These are phyloP conservation scores for Pimephales promelas DNA, from an alignment of 2,113 vertebrate genomes.

Conservation along the genomic window DNA sequence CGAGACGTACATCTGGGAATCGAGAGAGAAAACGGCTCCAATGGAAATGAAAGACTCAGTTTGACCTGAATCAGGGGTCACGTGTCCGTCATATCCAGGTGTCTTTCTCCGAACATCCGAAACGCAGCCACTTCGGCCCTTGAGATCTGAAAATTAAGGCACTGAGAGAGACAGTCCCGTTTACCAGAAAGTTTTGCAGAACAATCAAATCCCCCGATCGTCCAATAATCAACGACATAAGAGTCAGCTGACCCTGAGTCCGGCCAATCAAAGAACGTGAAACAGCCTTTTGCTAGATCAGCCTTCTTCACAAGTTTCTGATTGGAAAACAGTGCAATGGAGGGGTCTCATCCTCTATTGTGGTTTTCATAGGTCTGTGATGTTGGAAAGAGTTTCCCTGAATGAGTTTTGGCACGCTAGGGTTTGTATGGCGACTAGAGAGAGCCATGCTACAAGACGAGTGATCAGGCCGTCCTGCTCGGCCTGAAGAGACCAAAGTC, in stretches of 20 bases:
- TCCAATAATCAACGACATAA: neutral
- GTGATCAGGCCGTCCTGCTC: neutral
- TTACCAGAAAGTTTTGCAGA: constrained; percentile 24
- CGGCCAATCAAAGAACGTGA: constrained; percentile 38
- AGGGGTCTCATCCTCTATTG: neutral
- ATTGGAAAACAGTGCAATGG: constrained; percentile 37
- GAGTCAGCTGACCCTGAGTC: constrained; percentile 7
- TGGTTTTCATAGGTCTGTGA: neutral
- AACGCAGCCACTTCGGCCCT: constrained; percentile 5
- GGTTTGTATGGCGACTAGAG: constrained; percentile 58
- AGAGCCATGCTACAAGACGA: neutral
- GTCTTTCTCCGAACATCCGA: neutral
- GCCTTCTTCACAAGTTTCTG: constrained; percentile 16
- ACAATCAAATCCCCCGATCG: neutral
- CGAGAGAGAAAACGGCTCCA: neutral
- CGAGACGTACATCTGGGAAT: neutral
- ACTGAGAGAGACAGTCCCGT: constrained; percentile 64
- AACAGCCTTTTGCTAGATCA: neutral
- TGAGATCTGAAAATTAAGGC: constrained; percentile 67
- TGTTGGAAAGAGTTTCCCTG: constrained; percentile 71
- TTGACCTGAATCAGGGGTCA: neutral
- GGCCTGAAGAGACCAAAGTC: constrained; percentile 55
- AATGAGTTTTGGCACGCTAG: constrained; percentile 71
- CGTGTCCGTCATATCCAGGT: neutral
- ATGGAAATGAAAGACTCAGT: constrained; percentile 20